Evolutionary conservation across 1,140 invertebrate genomes (phyloP).

Genomic region (Aphelinus atriplicis): DNA sequence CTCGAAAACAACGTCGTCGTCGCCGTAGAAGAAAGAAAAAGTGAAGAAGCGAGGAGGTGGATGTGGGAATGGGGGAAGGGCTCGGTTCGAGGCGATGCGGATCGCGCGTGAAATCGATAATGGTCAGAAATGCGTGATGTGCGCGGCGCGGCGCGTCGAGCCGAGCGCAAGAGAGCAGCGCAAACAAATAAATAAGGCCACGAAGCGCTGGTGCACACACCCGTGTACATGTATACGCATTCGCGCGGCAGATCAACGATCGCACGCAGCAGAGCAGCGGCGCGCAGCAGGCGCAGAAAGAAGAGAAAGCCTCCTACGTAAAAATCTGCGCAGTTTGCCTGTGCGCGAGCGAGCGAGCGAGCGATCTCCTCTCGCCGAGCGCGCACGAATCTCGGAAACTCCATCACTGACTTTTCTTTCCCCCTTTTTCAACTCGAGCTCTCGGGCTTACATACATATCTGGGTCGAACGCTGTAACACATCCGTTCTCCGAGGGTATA

Average conservation of each 20-base stretch:
- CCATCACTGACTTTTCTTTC: neutral
- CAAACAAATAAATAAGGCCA: neutral
- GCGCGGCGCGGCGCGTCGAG: too few relatives aligned
- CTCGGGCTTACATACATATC: too few relatives aligned
- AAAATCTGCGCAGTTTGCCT: neutral
- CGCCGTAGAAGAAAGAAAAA: too few relatives aligned
- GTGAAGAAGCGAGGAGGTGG: too few relatives aligned
- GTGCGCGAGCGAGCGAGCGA: neutral
- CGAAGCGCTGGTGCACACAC: neutral
- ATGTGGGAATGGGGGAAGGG: too few relatives aligned
- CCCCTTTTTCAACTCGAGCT: slow-evolving; percentile 1
- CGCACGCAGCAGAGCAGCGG: neutral
- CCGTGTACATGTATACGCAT: neutral
- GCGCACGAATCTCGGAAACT: slow-evolving; percentile 10
- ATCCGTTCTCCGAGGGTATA: too few relatives aligned
- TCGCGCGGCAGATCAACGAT: neutral
- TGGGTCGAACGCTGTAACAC: too few relatives aligned
- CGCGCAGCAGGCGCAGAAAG: too few relatives aligned
- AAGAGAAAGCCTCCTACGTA: slow-evolving; percentile 3
- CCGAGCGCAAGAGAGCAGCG: neutral
- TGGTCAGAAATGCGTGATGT: too few relatives aligned
- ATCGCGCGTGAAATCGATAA: slow-evolving; percentile 3
- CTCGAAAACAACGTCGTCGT: too few relatives aligned
- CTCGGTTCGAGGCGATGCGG: neutral
- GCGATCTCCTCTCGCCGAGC: neutral